Percentiles rank a stretch among this genome's conserved stretches.
Conservation (phyloP, 2,797 vertebrate genomes). For the Sebastes steindachneri region DNA sequence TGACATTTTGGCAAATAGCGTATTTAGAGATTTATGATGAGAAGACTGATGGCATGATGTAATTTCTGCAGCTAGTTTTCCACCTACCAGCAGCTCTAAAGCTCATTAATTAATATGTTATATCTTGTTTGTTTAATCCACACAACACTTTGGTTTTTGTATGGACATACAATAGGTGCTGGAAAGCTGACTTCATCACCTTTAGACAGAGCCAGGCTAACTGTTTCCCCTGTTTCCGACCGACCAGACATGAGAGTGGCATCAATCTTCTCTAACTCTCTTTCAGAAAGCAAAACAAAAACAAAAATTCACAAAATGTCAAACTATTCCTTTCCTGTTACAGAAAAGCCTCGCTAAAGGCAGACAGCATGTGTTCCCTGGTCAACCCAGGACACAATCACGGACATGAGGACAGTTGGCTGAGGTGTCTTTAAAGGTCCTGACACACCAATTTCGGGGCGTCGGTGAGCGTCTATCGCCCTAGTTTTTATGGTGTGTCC, state of each 20-base stretch:
- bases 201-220: background rate
- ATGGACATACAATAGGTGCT: background rate
- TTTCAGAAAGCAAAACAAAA: background rate
- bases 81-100: background rate
- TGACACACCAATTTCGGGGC: too few relatives aligned
- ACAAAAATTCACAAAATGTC: background rate
- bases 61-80: background rate
- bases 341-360: background rate
- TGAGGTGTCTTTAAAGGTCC: background rate
- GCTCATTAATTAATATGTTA: background rate
- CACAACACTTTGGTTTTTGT: background rate
- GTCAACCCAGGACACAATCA: background rate
- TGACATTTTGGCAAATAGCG: background rate
- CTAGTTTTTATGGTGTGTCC: too few relatives aligned
- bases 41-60: background rate
- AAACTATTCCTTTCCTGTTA: background rate
- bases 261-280: background rate
- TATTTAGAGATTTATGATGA: background rate
- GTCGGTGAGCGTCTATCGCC: too few relatives aligned
- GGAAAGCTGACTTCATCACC: background rate
- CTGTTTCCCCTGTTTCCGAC: background rate
- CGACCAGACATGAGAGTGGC: background rate
- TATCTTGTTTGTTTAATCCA: background rate
- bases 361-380: background rate
- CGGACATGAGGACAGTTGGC: background rate